Evolutionary conservation across 1,140 invertebrate species (phyloP).

Genomic region (Leptopilina clavipes): DNA sequence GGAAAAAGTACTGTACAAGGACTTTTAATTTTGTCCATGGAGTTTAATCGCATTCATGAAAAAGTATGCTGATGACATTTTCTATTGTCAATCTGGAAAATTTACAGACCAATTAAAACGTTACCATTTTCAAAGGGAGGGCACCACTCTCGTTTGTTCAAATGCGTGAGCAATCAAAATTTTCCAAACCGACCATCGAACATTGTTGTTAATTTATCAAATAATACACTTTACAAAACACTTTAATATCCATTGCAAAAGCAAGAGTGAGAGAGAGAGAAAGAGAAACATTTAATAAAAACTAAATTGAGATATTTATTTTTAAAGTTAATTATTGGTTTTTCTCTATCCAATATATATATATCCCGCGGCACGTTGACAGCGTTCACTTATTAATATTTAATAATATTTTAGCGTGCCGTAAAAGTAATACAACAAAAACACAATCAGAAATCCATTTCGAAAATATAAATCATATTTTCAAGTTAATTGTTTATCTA

Average conservation of each 20-base stretch:
- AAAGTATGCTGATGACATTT: background rate
- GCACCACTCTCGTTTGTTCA: background rate
- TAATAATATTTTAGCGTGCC: too few relatives aligned
- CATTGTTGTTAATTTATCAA: background rate
- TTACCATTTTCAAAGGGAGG: background rate
- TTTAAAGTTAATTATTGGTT: background rate
- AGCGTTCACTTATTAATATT: too few relatives aligned
- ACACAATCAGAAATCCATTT: too few relatives aligned
- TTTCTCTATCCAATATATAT: too few relatives aligned
- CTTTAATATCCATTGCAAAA: background rate
- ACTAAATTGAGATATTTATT: background rate
- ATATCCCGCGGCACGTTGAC: too few relatives aligned
- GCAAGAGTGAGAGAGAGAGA: too few relatives aligned
- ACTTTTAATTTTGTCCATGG: too few relatives aligned
- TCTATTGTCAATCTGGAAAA: slow-evolving; percentile 9
- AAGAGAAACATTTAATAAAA: background rate
- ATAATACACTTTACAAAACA: background rate
- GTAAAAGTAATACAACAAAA: too few relatives aligned
- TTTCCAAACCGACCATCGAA: background rate
- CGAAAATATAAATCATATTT: too few relatives aligned
- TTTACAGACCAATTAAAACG: slow-evolving; percentile 17
- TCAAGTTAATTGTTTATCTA: too few relatives aligned
- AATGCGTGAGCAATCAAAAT: background rate
- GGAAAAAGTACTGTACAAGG: background rate
- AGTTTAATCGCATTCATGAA: background rate